Conservation (phyloP, 2,888 invertebrate genomes). For the Bombylius discolor region DNA sequence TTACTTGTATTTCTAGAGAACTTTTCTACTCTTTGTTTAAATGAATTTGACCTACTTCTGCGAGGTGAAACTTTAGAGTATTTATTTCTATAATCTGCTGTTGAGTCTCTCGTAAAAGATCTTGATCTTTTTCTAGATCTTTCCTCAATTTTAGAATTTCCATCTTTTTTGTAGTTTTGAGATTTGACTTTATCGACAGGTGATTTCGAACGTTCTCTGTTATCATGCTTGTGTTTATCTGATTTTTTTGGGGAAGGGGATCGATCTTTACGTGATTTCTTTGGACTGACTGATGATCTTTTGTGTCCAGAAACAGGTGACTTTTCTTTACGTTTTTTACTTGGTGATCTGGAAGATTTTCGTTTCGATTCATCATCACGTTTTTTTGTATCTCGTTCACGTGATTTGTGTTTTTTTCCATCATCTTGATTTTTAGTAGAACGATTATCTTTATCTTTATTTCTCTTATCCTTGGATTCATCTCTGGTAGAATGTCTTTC, state of each 20-base stretch:
- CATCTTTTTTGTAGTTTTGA: background rate
- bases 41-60: background rate
- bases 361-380: conserved; percentile 2
- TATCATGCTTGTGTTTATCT: conserved; percentile 4
- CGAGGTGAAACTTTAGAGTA: background rate
- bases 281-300: conserved; percentile 7
- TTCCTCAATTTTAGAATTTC: background rate
- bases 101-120: background rate
- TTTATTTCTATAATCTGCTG: background rate
- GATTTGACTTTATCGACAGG: background rate
- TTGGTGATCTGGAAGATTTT: conserved; percentile 4
- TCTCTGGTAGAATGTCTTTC: conserved; percentile 19
- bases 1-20: background rate
- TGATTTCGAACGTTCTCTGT: conserved; percentile 4
- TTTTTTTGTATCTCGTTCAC: background rate
- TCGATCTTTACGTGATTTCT: conserved; percentile 5
- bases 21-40: background rate
- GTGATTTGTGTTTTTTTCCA: background rate
- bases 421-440: background rate
- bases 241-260: conserved; percentile 2
- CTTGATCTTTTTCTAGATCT: background rate
- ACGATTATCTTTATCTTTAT: too few relatives aligned
- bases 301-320: conserved; percentile 5
- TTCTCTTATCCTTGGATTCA: background rate
- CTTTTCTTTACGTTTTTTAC: conserved; percentile 10